Conservation (phyloP, 37 sponge, comb jelly and placozoan genomes). For the Mnemiopsis leidyi region DNA sequence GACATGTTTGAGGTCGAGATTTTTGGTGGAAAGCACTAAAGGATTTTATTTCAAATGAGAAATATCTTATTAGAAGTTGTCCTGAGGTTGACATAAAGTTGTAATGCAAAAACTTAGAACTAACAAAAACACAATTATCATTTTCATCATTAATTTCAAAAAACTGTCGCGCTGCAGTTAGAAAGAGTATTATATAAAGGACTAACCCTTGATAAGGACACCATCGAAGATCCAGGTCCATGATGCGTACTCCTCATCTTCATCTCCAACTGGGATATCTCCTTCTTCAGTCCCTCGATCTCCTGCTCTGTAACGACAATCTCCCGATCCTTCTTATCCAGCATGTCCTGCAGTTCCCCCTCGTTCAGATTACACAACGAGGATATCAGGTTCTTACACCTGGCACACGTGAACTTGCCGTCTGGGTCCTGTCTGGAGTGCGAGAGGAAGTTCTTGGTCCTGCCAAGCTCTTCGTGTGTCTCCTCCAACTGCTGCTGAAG, state of each 20-base stretch:
- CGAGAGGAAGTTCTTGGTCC: slow-evolving; percentile 8
- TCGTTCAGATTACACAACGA: slow-evolving; percentile 22
- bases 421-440: slow-evolving; percentile 15
- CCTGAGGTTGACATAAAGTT: not conserved
- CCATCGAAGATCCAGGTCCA: slow-evolving; percentile 52
- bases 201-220: slow-evolving; percentile 61
- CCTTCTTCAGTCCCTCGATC: not conserved
- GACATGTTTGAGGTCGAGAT: not conserved
- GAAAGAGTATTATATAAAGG: too few species aligned
- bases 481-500: slow-evolving; percentile 57
- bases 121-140: not conserved
- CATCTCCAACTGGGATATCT: slow-evolving; percentile 2
- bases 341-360: slow-evolving; percentile 13
- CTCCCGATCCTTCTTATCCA: slow-evolving; percentile 39
- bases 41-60: too few species aligned
- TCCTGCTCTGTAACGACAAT: slow-evolving; percentile 23
- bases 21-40: too few species aligned
- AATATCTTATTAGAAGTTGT: too few species aligned
- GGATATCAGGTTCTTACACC: slow-evolving; percentile 57
- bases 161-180: too few species aligned
- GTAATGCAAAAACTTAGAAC: not conserved
- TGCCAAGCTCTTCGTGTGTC: slow-evolving; percentile 1
- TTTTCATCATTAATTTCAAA: too few species aligned
- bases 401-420: slow-evolving; percentile 45
- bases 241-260: slow-evolving; percentile 62